phyloP scores from a whole-genome alignment of 2,888 invertebrate species.

The Archips crataeganus region DNA sequence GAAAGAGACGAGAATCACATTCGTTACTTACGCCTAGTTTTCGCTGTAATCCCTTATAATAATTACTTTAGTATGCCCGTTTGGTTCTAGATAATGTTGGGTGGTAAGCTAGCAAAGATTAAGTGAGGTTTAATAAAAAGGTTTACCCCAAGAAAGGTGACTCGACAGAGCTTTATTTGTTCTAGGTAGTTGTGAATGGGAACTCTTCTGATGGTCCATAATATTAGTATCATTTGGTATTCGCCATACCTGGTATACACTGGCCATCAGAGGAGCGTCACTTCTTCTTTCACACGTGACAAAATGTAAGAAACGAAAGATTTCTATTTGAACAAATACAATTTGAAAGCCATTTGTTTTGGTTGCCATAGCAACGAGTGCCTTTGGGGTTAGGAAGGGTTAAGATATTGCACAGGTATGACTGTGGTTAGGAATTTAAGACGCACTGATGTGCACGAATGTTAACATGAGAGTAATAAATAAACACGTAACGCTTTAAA shows the following conservation, averaged over 20 bases:
- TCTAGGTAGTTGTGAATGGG: not conserved
- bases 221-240: too few relatives aligned
- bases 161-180: not conserved
- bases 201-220: not conserved
- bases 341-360: constrained; percentile 29
- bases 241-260: not conserved
- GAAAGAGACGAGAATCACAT: not conserved
- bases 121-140: constrained; percentile 3
- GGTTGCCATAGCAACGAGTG: constrained; percentile 33
- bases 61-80: not conserved
- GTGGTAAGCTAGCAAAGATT: not conserved
- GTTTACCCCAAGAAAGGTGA: not conserved
- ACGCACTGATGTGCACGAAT: not conserved
- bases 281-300: not conserved
- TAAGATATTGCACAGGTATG: not conserved
- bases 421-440: not conserved
- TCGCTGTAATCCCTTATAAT: not conserved
- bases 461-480: not conserved
- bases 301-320: not conserved
- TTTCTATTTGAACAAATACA: not conserved
- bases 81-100: not conserved
- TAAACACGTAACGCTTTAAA: not conserved
- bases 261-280: not conserved
- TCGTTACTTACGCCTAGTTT: not conserved
- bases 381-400: constrained; percentile 22